Evolutionary conservation across 2,888 invertebrate genomes (phyloP).

Genomic region (Linnaemya tessellans): DNA sequence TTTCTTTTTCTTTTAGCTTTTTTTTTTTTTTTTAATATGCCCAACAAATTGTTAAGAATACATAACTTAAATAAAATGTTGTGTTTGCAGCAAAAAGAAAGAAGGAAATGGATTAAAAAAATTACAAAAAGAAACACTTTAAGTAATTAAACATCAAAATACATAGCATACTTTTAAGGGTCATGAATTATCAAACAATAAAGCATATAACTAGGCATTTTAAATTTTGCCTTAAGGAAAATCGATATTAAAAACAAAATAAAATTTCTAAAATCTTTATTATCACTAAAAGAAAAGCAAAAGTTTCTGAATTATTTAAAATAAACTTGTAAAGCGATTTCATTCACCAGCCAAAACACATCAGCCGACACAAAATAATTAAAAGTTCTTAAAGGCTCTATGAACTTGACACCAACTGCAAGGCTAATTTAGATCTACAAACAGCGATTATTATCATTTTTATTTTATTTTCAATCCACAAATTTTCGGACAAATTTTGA

Average conservation of each 20-base stretch:
- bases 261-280: no score
- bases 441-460: no score
- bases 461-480: no score
- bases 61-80: constrained; percentile 1
- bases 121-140: neutral
- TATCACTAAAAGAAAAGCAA: no score
- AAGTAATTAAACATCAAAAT: constrained; percentile 10
- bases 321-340: no score
- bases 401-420: no score
- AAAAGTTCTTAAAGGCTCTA: no score
- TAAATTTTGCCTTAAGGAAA: neutral
- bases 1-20: neutral
- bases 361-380: no score
- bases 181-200: neutral
- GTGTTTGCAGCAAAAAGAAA: neutral
- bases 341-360: no score
- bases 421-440: no score
- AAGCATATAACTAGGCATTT: neutral
- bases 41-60: constrained; percentile 21
- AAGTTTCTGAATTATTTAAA: no score
- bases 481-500: no score
- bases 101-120: neutral
- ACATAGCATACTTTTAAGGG: neutral
- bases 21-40: neutral
- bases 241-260: neutral